Percentiles rank a stretch among this genome's conserved stretches.
phyloP scores from a whole-genome alignment of 1,140 invertebrate species.

The Telenomus remus region DNA sequence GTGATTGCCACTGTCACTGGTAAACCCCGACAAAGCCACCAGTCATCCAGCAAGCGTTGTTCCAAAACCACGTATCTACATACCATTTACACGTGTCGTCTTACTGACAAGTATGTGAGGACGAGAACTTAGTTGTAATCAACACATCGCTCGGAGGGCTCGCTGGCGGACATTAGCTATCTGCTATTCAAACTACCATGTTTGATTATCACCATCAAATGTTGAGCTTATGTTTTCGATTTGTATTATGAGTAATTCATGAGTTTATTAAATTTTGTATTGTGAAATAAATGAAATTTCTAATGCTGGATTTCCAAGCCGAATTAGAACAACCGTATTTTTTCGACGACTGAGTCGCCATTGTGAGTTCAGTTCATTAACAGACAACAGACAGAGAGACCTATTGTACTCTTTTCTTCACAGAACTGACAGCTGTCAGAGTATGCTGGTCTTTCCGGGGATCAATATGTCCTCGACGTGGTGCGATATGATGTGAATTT shows the following conservation, averaged over 20 bases:
- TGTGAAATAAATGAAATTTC: too few species aligned
- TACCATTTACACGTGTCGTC: slow-evolving; percentile 60
- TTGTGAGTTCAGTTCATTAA: slow-evolving; percentile 40
- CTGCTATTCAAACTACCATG: slow-evolving; percentile 8
- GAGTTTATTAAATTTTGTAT: too few species aligned
- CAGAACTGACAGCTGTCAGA: slow-evolving; percentile 56
- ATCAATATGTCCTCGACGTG: slow-evolving; percentile 16
- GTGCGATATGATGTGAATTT: background rate
- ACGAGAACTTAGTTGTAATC: slow-evolving; percentile 43
- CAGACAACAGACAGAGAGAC: slow-evolving; percentile 43
- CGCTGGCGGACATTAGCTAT: slow-evolving; percentile 5
- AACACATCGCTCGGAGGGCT: slow-evolving; percentile 19
- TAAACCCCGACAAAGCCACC: slow-evolving; percentile 58
- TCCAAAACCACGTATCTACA: slow-evolving; percentile 57
- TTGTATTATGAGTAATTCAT: too few species aligned
- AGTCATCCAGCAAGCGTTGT: slow-evolving; percentile 58
- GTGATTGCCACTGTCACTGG: slow-evolving; percentile 60
- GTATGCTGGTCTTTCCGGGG: slow-evolving; percentile 8
- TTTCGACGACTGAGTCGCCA: too few species aligned
- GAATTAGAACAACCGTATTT: too few species aligned
- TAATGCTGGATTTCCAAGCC: too few species aligned
- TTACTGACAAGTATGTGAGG: slow-evolving; percentile 38
- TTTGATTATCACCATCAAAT: too few species aligned
- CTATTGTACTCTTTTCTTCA: slow-evolving; percentile 42
- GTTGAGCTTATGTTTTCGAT: too few species aligned